phyloP scores from a whole-genome alignment of 2,888 invertebrate genomes.

The Trissolcus japonicus region DNA sequence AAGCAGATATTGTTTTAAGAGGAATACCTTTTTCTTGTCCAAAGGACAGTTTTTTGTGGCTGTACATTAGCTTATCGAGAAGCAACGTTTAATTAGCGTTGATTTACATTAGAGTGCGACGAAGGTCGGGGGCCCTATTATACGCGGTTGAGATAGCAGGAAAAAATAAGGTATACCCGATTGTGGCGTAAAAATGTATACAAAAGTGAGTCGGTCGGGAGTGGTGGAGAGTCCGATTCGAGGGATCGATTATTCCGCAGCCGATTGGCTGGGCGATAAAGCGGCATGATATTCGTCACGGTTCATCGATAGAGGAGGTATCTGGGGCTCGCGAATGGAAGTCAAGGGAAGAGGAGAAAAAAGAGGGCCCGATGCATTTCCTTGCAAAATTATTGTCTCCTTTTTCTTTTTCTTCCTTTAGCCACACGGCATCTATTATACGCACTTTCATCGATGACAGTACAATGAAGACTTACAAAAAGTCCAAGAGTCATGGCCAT shows the following conservation, averaged over 20 bases:
- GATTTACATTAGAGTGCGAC: conserved; percentile 42
- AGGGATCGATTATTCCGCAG: conserved; percentile 52
- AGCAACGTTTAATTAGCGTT: conserved; percentile 31
- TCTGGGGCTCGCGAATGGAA: conserved; percentile 47
- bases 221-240: conserved; percentile 37
- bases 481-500: conserved; percentile 9
- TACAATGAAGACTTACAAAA: conserved; percentile 45
- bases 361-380: conserved; percentile 46
- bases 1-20: not conserved
- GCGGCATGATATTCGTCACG: conserved; percentile 54
- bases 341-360: conserved; percentile 55
- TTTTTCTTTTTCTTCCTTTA: conserved; percentile 28
- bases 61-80: not conserved
- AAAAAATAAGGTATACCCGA: conserved; percentile 12
- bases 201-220: conserved; percentile 49
- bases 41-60: not conserved
- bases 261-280: conserved; percentile 51
- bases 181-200: conserved; percentile 46
- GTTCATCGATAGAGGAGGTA: conserved; percentile 57
- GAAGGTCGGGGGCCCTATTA: conserved; percentile 46
- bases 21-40: not conserved
- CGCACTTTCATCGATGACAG: conserved; percentile 56
- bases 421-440: conserved; percentile 30
- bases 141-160: conserved; percentile 13
- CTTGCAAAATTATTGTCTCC: conserved; percentile 46